These are phyloP conservation scores for Leiothrix lutea DNA, from an alignment of 2,113 vertebrate genomes.

Conservation along the genomic window DNA sequence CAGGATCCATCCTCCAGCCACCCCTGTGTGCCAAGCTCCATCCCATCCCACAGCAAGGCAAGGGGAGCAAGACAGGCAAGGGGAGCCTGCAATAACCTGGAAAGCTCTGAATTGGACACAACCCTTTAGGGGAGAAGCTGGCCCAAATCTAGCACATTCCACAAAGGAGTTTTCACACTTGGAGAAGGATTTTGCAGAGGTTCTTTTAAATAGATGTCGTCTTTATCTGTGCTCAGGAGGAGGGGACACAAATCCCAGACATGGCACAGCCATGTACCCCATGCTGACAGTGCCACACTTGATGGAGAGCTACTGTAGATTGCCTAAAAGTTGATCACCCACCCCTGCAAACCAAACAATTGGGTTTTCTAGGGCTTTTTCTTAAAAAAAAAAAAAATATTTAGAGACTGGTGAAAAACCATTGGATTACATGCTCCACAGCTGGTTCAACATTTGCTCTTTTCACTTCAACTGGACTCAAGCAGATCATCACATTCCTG, in stretches of 20 bases:
- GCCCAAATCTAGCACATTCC: not conserved
- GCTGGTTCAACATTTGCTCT: not conserved
- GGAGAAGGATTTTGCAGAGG: not conserved
- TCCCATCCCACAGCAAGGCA: not conserved
- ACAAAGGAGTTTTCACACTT: not conserved
- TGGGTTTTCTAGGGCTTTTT: not conserved
- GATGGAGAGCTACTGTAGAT: not conserved
- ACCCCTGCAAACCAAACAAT: not conserved
- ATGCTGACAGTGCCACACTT: not conserved
- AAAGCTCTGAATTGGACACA: not conserved
- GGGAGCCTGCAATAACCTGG: not conserved
- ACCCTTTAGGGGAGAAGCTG: not conserved
- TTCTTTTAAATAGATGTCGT: not conserved
- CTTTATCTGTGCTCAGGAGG: not conserved
- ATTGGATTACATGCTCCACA: not conserved
- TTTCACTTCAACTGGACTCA: not conserved
- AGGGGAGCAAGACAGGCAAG: not conserved
- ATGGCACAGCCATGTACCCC: not conserved
- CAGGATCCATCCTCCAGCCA: not conserved
- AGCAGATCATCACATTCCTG: not conserved
- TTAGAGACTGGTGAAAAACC: not conserved
- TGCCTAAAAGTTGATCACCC: not conserved
- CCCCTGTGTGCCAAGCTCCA: fast-evolving
- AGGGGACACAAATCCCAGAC: not conserved
- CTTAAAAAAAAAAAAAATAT: not conserved